Percentiles rank a stretch among this genome's conserved stretches.
These are phyloP conservation scores for Cryptophagus acutangulus DNA, from an alignment of 2,888 invertebrate species.

Conservation along the genomic window DNA sequence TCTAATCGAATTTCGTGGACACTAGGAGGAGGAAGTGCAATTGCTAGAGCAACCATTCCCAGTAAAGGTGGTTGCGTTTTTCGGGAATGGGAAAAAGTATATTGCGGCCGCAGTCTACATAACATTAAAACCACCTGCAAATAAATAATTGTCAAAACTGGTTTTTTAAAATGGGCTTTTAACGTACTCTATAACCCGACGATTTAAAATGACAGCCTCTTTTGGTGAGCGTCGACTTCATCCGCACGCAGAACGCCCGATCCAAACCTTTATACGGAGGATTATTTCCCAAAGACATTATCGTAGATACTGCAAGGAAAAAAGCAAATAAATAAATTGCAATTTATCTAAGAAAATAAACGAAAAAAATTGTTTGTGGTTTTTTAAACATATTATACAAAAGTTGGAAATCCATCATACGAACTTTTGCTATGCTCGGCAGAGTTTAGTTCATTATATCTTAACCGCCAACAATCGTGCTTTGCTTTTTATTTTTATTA, in stretches of 20 bases:
- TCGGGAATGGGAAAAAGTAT: conserved; percentile 84
- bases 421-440: too few relatives aligned
- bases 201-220: conserved; percentile 96
- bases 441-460: conserved; percentile 1
- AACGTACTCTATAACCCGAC: conserved; percentile 87
- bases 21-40: conserved; percentile 93
- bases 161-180: conserved; percentile 7
- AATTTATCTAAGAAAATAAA: too few relatives aligned
- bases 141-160: conserved; percentile 7
- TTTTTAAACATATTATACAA: too few relatives aligned
- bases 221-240: conserved; percentile 97
- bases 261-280: conserved; percentile 76
- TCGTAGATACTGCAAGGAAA: conserved; percentile 67
- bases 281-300: conserved; percentile 70
- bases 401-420: too few relatives aligned
- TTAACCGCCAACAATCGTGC: not conserved
- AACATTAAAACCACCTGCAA: conserved; percentile 85
- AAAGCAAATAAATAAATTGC: too few relatives aligned
- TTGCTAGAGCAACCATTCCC: conserved; percentile 93
- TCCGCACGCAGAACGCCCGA: conserved; percentile 88
- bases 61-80: conserved; percentile 82
- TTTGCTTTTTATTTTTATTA: too few relatives aligned
- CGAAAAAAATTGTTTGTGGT: too few relatives aligned
- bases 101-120: conserved; percentile 87
- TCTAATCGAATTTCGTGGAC: conserved; percentile 95